phyloP scores from a whole-genome alignment of 2,888 invertebrate genomes.

The Drosophila suboccidentalis region DNA sequence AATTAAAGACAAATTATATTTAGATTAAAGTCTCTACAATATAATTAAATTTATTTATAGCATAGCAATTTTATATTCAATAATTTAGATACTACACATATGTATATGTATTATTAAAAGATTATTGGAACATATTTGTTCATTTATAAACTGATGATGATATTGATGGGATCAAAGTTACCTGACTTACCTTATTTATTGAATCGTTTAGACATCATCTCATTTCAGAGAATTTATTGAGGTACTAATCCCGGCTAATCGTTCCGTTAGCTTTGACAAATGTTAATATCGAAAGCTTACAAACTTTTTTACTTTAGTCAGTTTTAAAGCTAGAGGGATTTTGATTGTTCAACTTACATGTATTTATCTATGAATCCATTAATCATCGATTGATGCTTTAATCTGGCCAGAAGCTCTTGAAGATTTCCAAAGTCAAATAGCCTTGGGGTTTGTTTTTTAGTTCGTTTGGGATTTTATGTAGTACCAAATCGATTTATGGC shows the following conservation, averaged over 20 bases:
- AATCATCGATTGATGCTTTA: constrained; percentile 41
- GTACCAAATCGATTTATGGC: constrained; percentile 65
- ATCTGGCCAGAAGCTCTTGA: constrained; percentile 36
- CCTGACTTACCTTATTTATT: neutral
- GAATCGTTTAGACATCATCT: no score
- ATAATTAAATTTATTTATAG: neutral
- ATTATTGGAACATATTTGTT: no score
- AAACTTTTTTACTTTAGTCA: constrained; percentile 21
- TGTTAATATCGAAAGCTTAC: constrained; percentile 41
- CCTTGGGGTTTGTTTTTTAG: constrained; percentile 46
- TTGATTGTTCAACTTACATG: constrained; percentile 19
- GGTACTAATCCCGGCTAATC: neutral
- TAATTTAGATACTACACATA: no score
- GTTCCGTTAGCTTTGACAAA: constrained; percentile 38
- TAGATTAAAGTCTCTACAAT: neutral
- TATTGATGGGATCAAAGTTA: neutral
- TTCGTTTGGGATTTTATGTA: constrained; percentile 2
- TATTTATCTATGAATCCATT: constrained; percentile 30
- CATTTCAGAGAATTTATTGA: neutral
- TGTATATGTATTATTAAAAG: no score
- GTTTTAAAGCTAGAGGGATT: constrained; percentile 15
- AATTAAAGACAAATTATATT: neutral
- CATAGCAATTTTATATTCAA: no score
- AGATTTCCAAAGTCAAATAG: constrained; percentile 42
- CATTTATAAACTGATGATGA: no score